Evolutionary conservation across 2,888 invertebrate species (phyloP).

Genomic region (Sarcophaga variegata): DNA sequence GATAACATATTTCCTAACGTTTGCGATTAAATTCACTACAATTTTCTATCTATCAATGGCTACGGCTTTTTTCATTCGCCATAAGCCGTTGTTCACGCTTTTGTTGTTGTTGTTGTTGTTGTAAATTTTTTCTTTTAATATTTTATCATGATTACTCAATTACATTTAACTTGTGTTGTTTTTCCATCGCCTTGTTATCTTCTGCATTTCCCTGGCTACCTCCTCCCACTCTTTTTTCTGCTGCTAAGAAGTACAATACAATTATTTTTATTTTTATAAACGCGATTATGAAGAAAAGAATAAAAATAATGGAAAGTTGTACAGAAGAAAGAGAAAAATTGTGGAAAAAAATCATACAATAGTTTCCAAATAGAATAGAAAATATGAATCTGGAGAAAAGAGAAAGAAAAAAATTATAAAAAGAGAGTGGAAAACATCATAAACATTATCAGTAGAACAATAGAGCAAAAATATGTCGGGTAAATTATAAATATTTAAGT

Average conservation of each 20-base stretch:
- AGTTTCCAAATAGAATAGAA: no score
- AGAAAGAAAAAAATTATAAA: slow-evolving; percentile 19
- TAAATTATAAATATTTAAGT: slow-evolving; percentile 31
- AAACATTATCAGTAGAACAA: slow-evolving; percentile 62
- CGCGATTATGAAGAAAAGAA: slow-evolving; percentile 41
- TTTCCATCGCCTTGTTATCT: background rate
- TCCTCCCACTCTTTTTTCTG: no score
- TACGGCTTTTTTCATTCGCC: background rate
- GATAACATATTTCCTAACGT: background rate
- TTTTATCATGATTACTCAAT: slow-evolving; percentile 64
- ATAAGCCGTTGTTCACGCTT: background rate
- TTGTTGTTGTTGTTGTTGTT: background rate
- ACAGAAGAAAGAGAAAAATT: background rate
- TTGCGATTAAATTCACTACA: background rate
- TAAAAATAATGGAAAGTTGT: slow-evolving; percentile 16
- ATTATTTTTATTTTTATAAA: slow-evolving; percentile 54
- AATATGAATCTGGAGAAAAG: no score
- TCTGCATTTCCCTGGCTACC: background rate
- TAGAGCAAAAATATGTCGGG: slow-evolving; percentile 37
- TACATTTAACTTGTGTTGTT: slow-evolving; percentile 64
- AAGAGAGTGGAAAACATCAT: slow-evolving; percentile 40
- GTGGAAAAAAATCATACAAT: no score
- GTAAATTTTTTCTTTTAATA: slow-evolving; percentile 24
- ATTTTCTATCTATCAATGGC: no score
- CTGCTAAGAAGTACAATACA: slow-evolving; percentile 43